Percentiles rank a stretch among this genome's conserved stretches.
phyloP scores from a whole-genome alignment of 2,797 vertebrate genomes.

The Mastacembelus armatus region DNA sequence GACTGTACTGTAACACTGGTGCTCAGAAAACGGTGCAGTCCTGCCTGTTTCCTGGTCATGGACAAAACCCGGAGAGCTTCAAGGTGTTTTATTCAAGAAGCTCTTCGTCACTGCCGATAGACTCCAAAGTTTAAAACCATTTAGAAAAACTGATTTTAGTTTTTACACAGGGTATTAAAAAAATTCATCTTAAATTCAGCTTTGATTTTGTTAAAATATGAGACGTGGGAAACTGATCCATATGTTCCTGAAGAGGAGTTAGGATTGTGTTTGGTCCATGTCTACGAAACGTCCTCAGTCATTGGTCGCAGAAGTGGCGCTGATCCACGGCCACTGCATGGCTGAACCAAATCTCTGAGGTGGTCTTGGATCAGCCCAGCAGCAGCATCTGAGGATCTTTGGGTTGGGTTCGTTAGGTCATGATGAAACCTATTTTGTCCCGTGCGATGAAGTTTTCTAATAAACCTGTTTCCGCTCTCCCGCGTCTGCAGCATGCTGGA shows the following conservation, averaged over 20 bases:
- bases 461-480: not conserved
- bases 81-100: not conserved
- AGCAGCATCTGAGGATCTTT: no score
- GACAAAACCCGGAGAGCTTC: not conserved
- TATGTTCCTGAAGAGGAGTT: no score
- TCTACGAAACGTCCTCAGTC: slow-evolving; percentile 4
- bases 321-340: slow-evolving; percentile 1
- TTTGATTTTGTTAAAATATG: no score
- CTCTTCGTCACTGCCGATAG: no score
- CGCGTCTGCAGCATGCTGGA: slow-evolving; percentile 90
- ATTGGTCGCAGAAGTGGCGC: not conserved
- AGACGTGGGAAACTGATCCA: no score
- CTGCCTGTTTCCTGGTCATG: slow-evolving; percentile 13
- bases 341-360: not conserved
- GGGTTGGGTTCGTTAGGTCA: not conserved
- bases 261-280: slow-evolving; percentile 14
- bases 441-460: not conserved
- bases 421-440: not conserved
- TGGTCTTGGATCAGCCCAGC: slow-evolving; percentile 8
- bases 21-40: not conserved
- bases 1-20: not conserved
- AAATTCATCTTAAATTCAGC: no score
- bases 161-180: no score
- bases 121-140: no score
- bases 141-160: no score